Evolutionary conservation across 2,797 vertebrate species (phyloP), one percentile per base, ranked within the genome.

Genomic region (Percopsis omiscomaycus): DNA sequence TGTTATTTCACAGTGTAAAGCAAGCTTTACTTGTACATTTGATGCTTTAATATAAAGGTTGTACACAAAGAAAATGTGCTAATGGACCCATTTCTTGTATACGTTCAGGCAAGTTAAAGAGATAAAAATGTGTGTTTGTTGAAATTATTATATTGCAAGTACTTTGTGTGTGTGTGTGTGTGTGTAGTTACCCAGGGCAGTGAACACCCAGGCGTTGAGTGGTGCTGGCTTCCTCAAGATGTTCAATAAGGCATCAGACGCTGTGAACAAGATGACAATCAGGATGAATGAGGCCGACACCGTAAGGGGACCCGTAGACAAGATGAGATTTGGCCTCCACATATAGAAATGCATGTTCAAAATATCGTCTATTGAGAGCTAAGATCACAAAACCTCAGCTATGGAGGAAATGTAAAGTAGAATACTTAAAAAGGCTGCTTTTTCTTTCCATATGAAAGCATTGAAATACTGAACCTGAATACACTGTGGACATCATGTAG

Each of bases 261-360:
- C 97, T 0, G 95, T 99, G 82, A 99, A 94, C 90, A 99, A 99
- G 91, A 98, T 98, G 96, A 98, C 97, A 73, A 95, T 99, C 86
- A 99, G 97, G 92, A 98, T 98, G 91, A 97, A 97, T 0, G 96
- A 99, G 72, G 96, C 96, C 0, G 96, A 99, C 84, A 92, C 95
- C 4, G 97, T 99, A 88, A 95, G 96, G 81, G 13, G 28, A 58
- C 22, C 8, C 32, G 11, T 22, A 22, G 22, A 22, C 22, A 22
- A 22, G 14, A 30, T 54, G 28, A 52, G n/a, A 50, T n/a, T 45
- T 5, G 11, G 3, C 11, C 13, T 3, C 6, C 46, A 27, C n/a
- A 30, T 8, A 55, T n/a, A 37, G 46, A 13, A 48, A 27, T 46
- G 22, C 52, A 55, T 11, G 28, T 30, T 58, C 65, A 60, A n/a